Conservation (phyloP, 1,140 invertebrate genomes). For the Hypothenemus hampei region DNA sequence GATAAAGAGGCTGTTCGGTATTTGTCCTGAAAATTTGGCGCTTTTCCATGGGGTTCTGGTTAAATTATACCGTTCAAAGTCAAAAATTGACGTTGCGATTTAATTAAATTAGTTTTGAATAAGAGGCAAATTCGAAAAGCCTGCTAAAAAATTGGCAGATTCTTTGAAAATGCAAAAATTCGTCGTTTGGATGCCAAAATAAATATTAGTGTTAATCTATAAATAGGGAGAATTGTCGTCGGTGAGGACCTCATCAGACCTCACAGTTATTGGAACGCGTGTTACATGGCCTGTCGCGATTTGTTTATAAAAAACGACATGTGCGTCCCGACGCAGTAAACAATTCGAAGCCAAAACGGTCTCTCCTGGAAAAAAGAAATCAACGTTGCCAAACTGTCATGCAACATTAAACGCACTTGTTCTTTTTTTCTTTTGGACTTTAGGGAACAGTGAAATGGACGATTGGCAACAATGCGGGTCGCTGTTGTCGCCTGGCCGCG, state of each 20-base stretch:
- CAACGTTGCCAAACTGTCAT: background rate
- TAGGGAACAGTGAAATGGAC: background rate
- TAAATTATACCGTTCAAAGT: background rate
- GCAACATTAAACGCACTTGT: too few species aligned
- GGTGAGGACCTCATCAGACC: constrained; percentile 34
- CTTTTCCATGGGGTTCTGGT: background rate
- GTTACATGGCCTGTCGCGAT: constrained; percentile 39
- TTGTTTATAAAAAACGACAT: constrained; percentile 41
- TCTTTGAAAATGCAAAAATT: constrained; percentile 36
- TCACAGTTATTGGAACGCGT: constrained; percentile 35
- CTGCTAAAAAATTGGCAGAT: constrained; percentile 28
- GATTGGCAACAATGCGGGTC: constrained; percentile 12
- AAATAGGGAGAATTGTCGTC: constrained; percentile 40
- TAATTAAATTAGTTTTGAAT: too few species aligned
- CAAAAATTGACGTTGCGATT: constrained; percentile 12
- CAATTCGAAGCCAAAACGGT: constrained; percentile 40
- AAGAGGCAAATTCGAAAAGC: too few species aligned
- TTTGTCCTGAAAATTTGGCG: background rate
- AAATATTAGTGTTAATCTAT: constrained; percentile 42
- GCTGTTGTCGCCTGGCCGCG: constrained; percentile 13
- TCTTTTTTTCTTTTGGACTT: background rate
- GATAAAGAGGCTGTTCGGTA: background rate
- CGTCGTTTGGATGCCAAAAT: constrained; percentile 34
- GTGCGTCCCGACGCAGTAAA: constrained; percentile 40
- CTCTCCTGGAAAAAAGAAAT: background rate